Percentiles rank a stretch among this genome's conserved stretches.
Conservation (phyloP, 2,797 vertebrate genomes). For the Thalassophryne amazonica region DNA sequence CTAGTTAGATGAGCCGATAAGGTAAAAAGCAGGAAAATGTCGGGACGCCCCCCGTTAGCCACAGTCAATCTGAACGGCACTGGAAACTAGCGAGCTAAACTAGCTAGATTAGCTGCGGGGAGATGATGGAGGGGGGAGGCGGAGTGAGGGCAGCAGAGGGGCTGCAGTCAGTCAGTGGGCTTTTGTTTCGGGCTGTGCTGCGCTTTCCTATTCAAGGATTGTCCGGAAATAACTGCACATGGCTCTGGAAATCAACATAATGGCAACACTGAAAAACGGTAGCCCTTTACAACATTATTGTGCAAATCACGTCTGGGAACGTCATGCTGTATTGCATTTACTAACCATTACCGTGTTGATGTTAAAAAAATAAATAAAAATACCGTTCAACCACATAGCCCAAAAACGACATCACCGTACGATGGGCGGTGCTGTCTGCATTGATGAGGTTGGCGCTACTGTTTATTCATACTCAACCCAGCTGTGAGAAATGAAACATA, state of each 20-base stretch:
- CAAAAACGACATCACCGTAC: slow-evolving; percentile 31
- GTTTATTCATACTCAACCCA: slow-evolving; percentile 24
- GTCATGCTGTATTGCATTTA: slow-evolving; percentile 24
- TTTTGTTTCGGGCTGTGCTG: slow-evolving; percentile 75
- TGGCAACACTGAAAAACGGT: no score
- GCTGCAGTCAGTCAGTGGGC: slow-evolving; percentile 77
- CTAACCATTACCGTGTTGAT: slow-evolving; percentile 18
- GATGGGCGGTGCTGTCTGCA: slow-evolving; percentile 57
- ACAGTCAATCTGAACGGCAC: slow-evolving; percentile 25
- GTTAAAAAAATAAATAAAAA: slow-evolving; percentile 16
- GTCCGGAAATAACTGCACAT: slow-evolving; percentile 7
- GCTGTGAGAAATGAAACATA: neutral
- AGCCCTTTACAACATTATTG: neutral
- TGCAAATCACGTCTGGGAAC: neutral
- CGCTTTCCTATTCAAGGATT: slow-evolving; percentile 25
- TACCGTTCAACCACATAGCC: slow-evolving; percentile 36
- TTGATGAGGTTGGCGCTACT: neutral
- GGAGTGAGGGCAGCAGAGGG: slow-evolving; percentile 55
- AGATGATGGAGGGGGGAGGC: slow-evolving; percentile 57
- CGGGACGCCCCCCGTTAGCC: slow-evolving; percentile 45
- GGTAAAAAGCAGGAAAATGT: slow-evolving; percentile 53
- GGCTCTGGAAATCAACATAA: neutral
- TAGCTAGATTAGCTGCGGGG: slow-evolving; percentile 55
- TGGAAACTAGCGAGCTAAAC: slow-evolving; percentile 48
- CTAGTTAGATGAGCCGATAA: no score